Evolutionary conservation across 2,888 invertebrate species (phyloP).

Genomic region (Baccha elongata): DNA sequence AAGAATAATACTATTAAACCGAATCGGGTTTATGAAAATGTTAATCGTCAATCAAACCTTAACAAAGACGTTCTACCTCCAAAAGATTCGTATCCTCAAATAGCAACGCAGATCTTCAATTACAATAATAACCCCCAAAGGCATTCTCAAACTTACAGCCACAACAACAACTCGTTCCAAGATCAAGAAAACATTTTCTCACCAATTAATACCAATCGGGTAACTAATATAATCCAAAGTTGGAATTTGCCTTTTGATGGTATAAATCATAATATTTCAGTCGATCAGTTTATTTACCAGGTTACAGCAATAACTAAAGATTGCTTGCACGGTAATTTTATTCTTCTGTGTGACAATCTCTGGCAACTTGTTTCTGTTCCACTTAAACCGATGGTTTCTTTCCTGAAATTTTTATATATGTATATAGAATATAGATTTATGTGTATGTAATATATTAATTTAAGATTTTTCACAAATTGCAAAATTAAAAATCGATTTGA

Average conservation of each 20-base stretch:
- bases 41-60: too few relatives aligned
- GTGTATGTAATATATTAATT: too few relatives aligned
- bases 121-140: not conserved
- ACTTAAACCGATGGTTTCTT: too few relatives aligned
- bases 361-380: too few relatives aligned
- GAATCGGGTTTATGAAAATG: not conserved
- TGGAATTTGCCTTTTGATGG: constrained; percentile 23
- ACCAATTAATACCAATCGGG: constrained; percentile 4
- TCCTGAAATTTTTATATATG: too few relatives aligned
- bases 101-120: too few relatives aligned
- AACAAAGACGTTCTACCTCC: too few relatives aligned
- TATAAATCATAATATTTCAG: constrained; percentile 6
- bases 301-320: constrained; percentile 9
- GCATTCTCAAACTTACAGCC: not conserved
- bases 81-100: too few relatives aligned
- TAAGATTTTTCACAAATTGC: too few relatives aligned
- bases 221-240: constrained; percentile 18
- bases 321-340: constrained; percentile 7
- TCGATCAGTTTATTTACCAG: constrained; percentile 10
- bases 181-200: not conserved
- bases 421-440: too few relatives aligned
- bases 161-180: not conserved
- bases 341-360: constrained; percentile 19
- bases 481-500: too few relatives aligned
- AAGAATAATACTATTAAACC: not conserved